A percentile compares a stretch with the other conserved stretches of the same genome.
phyloP scores from a whole-genome alignment of 2,797 vertebrate genomes.

The Hippopotamyrus pictus region DNA sequence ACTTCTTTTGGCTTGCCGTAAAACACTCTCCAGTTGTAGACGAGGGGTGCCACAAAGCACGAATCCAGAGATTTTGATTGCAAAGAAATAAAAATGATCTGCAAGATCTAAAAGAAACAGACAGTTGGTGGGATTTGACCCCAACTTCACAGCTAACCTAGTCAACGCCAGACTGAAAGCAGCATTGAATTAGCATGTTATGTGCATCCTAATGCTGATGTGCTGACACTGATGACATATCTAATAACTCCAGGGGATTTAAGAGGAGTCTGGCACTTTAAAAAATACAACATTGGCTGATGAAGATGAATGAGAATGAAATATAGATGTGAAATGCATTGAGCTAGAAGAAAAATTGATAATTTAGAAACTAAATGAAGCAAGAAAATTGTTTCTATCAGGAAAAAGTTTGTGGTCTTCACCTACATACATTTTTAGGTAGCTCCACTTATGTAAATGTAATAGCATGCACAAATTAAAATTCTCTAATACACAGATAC shows the following conservation, averaged over 20 bases:
- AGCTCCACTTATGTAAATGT: neutral
- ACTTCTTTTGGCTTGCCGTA: neutral
- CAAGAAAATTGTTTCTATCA: slow-evolving; percentile 15
- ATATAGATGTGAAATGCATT: slow-evolving; percentile 1
- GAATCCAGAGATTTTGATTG: neutral
- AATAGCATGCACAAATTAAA: slow-evolving; percentile 4
- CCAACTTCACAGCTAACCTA: neutral
- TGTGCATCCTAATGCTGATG: neutral
- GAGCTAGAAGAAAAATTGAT: slow-evolving; percentile 5
- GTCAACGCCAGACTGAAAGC: neutral
- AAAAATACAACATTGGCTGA: neutral
- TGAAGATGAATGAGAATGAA: slow-evolving; percentile 8
- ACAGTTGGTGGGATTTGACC: neutral
- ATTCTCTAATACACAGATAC: neutral
- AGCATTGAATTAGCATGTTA: neutral
- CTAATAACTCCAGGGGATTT: neutral
- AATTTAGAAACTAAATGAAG: slow-evolving; percentile 13
- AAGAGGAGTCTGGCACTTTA: slow-evolving; percentile 4
- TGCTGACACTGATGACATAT: neutral
- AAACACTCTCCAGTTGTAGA: neutral
- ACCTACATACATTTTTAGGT: neutral
- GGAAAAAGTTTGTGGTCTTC: neutral
- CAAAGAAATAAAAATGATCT: neutral
- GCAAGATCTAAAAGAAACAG: neutral
- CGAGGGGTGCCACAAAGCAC: neutral